Base-by-base conservation (phyloP, 2,113 vertebrate species). In the Talpa occidentalis region DNA sequence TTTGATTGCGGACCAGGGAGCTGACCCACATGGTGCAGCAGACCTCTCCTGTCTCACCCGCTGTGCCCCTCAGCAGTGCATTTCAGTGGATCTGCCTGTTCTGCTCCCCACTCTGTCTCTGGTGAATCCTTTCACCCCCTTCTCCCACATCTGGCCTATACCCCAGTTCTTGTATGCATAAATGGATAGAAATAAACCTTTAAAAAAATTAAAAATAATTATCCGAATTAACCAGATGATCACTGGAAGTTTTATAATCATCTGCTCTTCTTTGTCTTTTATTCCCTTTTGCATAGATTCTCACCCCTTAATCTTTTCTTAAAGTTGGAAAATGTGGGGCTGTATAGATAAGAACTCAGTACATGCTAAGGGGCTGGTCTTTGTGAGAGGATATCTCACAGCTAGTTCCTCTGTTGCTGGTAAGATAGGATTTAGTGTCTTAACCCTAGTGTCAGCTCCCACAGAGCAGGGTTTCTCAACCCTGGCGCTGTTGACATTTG, bases 181-280 rank as follows among this genome's bases (percentile, higher is more conserved):
- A n/a, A n/a, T n/a, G n/a, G n/a, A n/a, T n/a, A n/a, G n/a, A n/a
- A n/a, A n/a, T n/a, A n/a, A n/a, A n/a, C n/a, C n/a, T n/a, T n/a
- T n/a, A n/a, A n/a, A n/a, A n/a, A n/a, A n/a, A n/a, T n/a, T n/a
- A n/a, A n/a, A n/a, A n/a, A n/a, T 80, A 82, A 54, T 91, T 77
- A 78, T 74, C 35, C 32, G 76, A 86, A 60, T 83, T 79, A 94
- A 86, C 73, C 59, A 70, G 92, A 62, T 3, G 77, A 76, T 64
- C 1, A 10, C 76, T 88, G 88, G 49, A 70, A 47, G 35, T 77
- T 82, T 80, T 83, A 76, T 80, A 32, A 1, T 73, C 12, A 54
- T 59, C 93, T 79, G 60, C 15, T 67, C 44, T 62, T 66, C 11
- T 1, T 70, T 37, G 66, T 15, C 62, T 54, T n/a, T n/a, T 73